A percentile compares a stretch with the other conserved stretches of the same genome.
Evolutionary conservation across 2,888 invertebrate genomes (phyloP).

Genomic region (Catocala fraxini): DNA sequence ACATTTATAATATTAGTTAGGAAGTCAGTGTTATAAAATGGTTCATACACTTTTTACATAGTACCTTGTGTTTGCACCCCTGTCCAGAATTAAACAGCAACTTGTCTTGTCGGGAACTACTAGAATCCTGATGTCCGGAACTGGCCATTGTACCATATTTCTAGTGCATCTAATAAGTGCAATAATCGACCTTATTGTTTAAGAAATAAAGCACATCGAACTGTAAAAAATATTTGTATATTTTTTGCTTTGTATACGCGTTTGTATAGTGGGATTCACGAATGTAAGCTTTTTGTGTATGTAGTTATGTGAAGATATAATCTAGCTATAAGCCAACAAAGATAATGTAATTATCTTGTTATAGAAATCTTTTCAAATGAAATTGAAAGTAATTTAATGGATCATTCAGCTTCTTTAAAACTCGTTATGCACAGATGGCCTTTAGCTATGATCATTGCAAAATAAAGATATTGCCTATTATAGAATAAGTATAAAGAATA

Average conservation of each 20-base stretch:
- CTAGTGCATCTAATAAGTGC: not conserved
- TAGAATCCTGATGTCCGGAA: constrained; percentile 66
- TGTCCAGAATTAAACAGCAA: constrained; percentile 65
- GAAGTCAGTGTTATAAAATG: too few relatives aligned
- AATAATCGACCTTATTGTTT: constrained; percentile 25
- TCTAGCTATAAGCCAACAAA: not conserved
- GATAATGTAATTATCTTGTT: not conserved
- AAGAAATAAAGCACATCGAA: not conserved
- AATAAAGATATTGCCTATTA: too few relatives aligned
- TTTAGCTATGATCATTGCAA: too few relatives aligned
- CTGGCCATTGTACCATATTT: constrained; percentile 28
- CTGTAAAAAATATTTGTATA: constrained; percentile 8
- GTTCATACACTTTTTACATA: not conserved
- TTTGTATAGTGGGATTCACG: constrained; percentile 27
- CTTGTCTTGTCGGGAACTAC: constrained; percentile 72
- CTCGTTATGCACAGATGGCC: too few relatives aligned
- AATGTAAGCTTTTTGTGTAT: constrained; percentile 1
- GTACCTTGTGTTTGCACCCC: constrained; percentile 53
- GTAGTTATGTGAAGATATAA: not conserved
- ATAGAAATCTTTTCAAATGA: too few relatives aligned
- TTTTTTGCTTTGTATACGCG: constrained; percentile 33
- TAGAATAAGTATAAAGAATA: too few relatives aligned
- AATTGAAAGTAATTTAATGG: too few relatives aligned
- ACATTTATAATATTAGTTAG: too few relatives aligned
- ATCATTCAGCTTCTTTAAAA: too few relatives aligned